These are phyloP conservation scores for Akabosia matsudoensis DNA, from an alignment of 1,140 invertebrate genomes.

Conservation along the genomic window DNA sequence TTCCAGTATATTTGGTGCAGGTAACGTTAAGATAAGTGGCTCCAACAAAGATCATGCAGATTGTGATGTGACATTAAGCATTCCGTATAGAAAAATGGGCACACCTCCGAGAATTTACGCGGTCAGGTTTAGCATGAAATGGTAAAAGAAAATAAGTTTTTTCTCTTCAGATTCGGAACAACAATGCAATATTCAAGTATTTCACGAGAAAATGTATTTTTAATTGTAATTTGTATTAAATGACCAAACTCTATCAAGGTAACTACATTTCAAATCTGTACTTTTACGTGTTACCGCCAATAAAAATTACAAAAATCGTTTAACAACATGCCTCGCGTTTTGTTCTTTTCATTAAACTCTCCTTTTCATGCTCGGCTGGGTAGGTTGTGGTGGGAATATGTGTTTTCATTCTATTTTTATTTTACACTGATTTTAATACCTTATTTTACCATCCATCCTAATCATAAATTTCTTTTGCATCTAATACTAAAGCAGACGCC, in stretches of 20 bases:
- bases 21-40: neutral
- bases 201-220: neutral
- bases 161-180: too few relatives aligned
- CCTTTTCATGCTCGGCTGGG: neutral
- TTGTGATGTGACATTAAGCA: neutral
- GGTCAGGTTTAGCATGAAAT: neutral
- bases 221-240: neutral
- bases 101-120: neutral
- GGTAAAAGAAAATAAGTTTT: too few relatives aligned
- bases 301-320: neutral
- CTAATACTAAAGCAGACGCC: neutral
- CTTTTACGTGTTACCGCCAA: neutral
- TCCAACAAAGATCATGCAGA: neutral
- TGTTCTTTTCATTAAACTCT: neutral
- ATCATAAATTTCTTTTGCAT: neutral
- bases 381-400: constrained; percentile 16
- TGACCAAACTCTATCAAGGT: too few relatives aligned
- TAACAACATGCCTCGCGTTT: neutral
- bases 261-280: neutral
- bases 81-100: neutral
- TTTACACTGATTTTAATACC: neutral
- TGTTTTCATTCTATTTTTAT: neutral
- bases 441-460: neutral
- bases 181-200: too few relatives aligned
- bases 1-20: neutral